Conservation (phyloP, 2,888 invertebrate genomes). For the Bugulina stolonifera region DNA sequence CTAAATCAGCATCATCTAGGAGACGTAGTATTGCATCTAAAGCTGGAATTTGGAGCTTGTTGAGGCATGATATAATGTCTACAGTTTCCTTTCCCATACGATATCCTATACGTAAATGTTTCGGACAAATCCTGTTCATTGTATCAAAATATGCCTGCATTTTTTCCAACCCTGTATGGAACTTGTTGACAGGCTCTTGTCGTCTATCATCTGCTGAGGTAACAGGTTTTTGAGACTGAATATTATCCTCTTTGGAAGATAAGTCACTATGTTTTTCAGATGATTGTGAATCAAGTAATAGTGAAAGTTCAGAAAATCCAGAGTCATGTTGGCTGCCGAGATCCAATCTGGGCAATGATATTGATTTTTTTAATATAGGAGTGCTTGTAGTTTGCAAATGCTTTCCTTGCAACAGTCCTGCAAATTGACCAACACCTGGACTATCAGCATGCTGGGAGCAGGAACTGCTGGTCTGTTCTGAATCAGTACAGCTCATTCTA, state of each 20-base stretch:
- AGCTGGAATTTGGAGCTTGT: constrained; percentile 31
- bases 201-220: no score
- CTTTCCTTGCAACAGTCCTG: background rate
- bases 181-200: background rate
- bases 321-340: background rate
- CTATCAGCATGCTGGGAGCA: no score
- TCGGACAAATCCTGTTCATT: constrained; percentile 27
- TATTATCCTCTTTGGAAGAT: background rate
- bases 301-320: constrained; percentile 4
- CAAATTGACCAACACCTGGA: no score
- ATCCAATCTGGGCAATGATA: background rate
- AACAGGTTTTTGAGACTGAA: background rate
- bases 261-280: background rate
- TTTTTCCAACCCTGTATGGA: background rate
- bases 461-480: no score
- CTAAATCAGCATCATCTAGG: constrained; percentile 34
- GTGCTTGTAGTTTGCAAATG: background rate
- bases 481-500: no score
- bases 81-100: constrained; percentile 37
- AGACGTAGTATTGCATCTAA: constrained; percentile 32
- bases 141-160: background rate
- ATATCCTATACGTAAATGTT: constrained; percentile 37
- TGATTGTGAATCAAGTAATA: background rate
- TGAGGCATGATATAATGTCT: constrained; percentile 36
- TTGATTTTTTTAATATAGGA: background rate